Conservation (phyloP, 2,113 vertebrate genomes). For the Tachycineta bicolor region DNA sequence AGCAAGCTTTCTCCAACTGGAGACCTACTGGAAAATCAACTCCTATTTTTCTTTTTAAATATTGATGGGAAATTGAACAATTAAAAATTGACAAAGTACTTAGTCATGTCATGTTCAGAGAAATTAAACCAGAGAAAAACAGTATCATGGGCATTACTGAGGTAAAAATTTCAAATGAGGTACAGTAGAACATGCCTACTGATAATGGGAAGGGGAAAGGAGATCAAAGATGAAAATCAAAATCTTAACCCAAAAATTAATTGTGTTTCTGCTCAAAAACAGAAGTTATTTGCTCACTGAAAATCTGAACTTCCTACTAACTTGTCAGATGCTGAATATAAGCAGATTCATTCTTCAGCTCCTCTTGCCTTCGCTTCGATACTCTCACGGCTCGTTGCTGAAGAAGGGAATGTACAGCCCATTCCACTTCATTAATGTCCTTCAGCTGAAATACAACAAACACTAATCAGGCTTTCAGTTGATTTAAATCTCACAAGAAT, state of each 20-base stretch:
- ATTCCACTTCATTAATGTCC: conserved; percentile 82
- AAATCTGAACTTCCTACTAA: conserved; percentile 55
- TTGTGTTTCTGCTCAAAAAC: not conserved
- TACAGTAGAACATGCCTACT: not conserved
- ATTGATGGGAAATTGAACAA: not conserved
- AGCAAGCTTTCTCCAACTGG: not conserved
- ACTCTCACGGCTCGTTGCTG: conserved; percentile 76
- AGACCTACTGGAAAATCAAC: not conserved
- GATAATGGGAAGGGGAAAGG: not conserved
- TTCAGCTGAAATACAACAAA: conserved; percentile 76
- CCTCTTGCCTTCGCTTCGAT: conserved; percentile 79
- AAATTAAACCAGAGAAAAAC: not conserved
- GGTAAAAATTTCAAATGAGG: not conserved
- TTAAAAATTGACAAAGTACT: not conserved
- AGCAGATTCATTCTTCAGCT: conserved; percentile 78
- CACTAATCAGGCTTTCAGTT: not conserved
- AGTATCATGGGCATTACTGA: not conserved
- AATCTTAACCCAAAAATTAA: not conserved
- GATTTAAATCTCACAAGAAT: not conserved
- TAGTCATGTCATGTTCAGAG: not conserved
- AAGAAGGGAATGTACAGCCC: conserved; percentile 80
- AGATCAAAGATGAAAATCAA: not conserved
- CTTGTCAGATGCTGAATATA: conserved; percentile 79
- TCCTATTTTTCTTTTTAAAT: not conserved
- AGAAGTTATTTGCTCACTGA: not conserved